Percentiles rank a stretch among this genome's conserved stretches.
phyloP scores from a whole-genome alignment of 1,140 invertebrate species.

The Chlorops oryzae region DNA sequence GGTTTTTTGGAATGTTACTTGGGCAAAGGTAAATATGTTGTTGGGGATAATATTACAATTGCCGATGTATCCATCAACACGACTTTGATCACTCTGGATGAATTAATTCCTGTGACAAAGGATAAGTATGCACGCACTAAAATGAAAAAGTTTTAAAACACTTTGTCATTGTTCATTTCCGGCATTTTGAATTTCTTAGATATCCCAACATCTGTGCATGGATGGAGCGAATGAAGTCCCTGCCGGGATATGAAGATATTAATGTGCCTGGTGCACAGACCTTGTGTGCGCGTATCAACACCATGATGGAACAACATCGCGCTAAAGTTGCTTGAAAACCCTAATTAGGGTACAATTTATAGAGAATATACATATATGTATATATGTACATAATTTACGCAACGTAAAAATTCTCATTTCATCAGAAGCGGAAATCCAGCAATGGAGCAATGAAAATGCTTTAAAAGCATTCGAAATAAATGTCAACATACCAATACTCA shows the following conservation, averaged over 20 bases:
- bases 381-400: slow-evolving; percentile 3
- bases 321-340: neutral
- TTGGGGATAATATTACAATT: slow-evolving; percentile 52
- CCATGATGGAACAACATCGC: slow-evolving; percentile 26
- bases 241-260: slow-evolving; percentile 32
- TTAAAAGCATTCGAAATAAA: too few species aligned
- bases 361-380: slow-evolving; percentile 6
- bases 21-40: slow-evolving; percentile 44
- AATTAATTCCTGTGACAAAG: slow-evolving; percentile 34
- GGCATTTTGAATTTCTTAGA: slow-evolving; percentile 1
- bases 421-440: too few species aligned
- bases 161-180: neutral
- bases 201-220: slow-evolving; percentile 24
- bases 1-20: slow-evolving; percentile 51
- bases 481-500: too few species aligned
- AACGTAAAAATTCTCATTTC: too few species aligned
- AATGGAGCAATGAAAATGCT: too few species aligned
- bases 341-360: slow-evolving; percentile 1
- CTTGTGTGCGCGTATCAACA: slow-evolving; percentile 23
- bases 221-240: slow-evolving; percentile 26
- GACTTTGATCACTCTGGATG: slow-evolving; percentile 43
- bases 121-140: slow-evolving; percentile 2
- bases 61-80: slow-evolving; percentile 53
- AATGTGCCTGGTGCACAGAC: slow-evolving; percentile 31
- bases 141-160: neutral